Evolutionary conservation across 2,888 invertebrate species (phyloP), one percentile per base, ranked within the genome.

Genomic region (Plebejus argus): DNA sequence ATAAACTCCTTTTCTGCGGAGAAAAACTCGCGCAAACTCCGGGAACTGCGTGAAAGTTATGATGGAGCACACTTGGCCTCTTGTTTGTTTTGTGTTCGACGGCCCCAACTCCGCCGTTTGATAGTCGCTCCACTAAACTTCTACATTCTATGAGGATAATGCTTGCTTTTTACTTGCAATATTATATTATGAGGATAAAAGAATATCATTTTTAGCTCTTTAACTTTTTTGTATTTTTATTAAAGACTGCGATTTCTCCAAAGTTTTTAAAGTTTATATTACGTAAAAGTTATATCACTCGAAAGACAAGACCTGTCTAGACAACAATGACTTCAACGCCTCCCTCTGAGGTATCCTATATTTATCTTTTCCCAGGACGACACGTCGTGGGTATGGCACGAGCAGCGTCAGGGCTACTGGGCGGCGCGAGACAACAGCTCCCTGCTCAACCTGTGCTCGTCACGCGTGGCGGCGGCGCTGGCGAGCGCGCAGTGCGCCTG

Each of bases 401-500:
- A 86, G 28, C 76, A 78, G 1, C 85, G 91, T 1, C 82, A 83
- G 1, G 87, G 89, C 0, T 91, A 85, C 82, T 93, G 83, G 80
- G 90, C 85, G 1, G 81, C 85, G 1, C 76, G 77, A 1, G 85
- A 87, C 81, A 85, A 86, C 28, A 91, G 90, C 76, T 87, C 89
- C 0, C 0, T 90, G 0, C 76, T 93, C 2, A 91, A 94, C 82
- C 83, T 92, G 0, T 94, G 94, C 79, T 92, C 91, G 0, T 87
- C 90, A 20, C 83, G 80, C 18, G 82, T 88, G 0, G 81, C 79
- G 3, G 88, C 88, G 0, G 86, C 88, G n/a, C 74, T 94, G 18
- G 85, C 89, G 0, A 83, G 85, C 23, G 87, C 86, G 0, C 90
- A 89, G 78, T 93, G 93, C 76, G 80, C 85, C 10, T 94, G 94